Conservation (phyloP, 2,797 vertebrate species). For the Alfaro cultratus region DNA sequence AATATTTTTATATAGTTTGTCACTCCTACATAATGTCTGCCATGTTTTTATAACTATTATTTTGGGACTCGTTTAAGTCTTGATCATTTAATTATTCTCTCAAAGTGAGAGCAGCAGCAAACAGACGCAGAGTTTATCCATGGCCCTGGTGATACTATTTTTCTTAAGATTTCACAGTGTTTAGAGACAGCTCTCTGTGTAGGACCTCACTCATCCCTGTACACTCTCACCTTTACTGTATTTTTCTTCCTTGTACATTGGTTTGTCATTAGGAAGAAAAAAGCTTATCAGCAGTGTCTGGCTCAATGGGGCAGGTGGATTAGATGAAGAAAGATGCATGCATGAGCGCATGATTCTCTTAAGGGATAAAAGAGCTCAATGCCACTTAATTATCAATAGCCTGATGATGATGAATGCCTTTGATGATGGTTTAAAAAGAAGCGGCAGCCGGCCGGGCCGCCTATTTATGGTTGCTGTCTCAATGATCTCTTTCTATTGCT, state of each 20-base stretch:
- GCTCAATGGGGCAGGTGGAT: constrained; percentile 73
- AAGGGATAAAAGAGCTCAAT: constrained; percentile 74
- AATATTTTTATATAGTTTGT: constrained; percentile 28
- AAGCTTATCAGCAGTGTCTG: constrained; percentile 58
- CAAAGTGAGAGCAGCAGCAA: constrained; percentile 11
- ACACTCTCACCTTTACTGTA: constrained; percentile 7
- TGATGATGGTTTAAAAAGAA: constrained; percentile 72
- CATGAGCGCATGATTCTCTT: constrained; percentile 48
- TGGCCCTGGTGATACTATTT: constrained; percentile 11
- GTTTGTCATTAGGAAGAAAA: constrained; percentile 43
- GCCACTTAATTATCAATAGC: constrained; percentile 78
- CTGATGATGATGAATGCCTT: constrained; percentile 66
- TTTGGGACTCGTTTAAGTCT: constrained; percentile 2
- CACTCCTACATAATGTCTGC: neutral
- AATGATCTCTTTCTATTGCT: constrained; percentile 64
- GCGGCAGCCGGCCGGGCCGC: constrained; percentile 46
- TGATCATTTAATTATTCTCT: constrained; percentile 35
- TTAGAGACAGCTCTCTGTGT: constrained; percentile 52
- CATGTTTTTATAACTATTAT: neutral
- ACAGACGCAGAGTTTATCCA: constrained; percentile 10
- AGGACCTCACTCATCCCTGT: constrained; percentile 39
- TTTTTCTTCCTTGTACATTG: constrained; percentile 35
- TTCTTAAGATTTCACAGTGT: constrained; percentile 31
- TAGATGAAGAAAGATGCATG: constrained; percentile 56
- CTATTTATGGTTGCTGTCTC: constrained; percentile 72